Conservation (phyloP, 1,140 invertebrate genomes). For the Pogonognathellus flavescens region DNA sequence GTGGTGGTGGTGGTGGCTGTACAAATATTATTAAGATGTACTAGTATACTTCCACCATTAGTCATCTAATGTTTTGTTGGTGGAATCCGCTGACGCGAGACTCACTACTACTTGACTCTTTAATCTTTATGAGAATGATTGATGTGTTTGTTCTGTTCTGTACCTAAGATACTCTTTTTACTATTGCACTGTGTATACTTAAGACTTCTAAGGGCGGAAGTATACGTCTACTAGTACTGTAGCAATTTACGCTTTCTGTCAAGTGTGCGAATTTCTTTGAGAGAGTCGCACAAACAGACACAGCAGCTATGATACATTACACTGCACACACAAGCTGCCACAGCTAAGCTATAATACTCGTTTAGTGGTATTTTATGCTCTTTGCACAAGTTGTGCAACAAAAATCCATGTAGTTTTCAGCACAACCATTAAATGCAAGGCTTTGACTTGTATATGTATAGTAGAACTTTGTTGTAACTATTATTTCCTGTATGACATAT, state of each 20-base stretch:
- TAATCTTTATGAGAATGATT: background rate
- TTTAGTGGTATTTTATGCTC: conserved; percentile 7
- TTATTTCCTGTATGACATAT: conserved; percentile 31
- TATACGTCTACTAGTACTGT: background rate
- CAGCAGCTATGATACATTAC: background rate
- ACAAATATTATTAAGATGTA: background rate
- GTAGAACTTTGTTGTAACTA: background rate
- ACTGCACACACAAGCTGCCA: background rate
- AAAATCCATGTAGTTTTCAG: background rate
- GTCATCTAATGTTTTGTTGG: background rate
- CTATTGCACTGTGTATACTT: background rate
- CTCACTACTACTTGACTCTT: background rate
- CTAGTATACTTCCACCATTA: background rate
- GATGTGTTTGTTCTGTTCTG: background rate
- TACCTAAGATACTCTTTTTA: background rate
- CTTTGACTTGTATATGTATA: background rate
- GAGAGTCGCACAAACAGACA: background rate
- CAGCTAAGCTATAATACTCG: too few relatives aligned
- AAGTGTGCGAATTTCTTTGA: conserved; percentile 33
- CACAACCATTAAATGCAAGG: background rate
- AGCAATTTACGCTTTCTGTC: conserved; percentile 32
- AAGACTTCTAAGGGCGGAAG: conserved; percentile 11
- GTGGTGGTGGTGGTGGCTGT: too few relatives aligned
- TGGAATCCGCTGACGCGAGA: conserved; percentile 4
- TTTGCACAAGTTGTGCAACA: conserved; percentile 36